Conservation (phyloP, 2,797 vertebrate genomes). For the Pristis pectinata region DNA sequence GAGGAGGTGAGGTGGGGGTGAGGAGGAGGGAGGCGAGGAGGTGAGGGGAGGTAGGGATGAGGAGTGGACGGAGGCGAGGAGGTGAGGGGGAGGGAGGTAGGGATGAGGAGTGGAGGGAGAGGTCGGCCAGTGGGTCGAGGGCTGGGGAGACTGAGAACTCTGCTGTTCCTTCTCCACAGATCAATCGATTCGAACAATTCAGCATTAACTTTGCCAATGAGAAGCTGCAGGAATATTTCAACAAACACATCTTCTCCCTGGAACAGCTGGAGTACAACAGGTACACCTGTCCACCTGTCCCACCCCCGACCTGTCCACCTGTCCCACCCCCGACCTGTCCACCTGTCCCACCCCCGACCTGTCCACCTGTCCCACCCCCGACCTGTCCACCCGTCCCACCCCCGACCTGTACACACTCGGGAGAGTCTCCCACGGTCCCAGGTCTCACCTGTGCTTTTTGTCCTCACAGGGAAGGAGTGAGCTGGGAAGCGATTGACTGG, state of each 20-base stretch:
- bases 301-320: not conserved
- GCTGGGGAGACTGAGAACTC: not conserved
- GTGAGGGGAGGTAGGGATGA: not conserved
- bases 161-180: slow-evolving; percentile 51
- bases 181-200: slow-evolving; percentile 87
- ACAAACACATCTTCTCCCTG: slow-evolving; percentile 88
- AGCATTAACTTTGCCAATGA: slow-evolving; percentile 89
- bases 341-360: not conserved
- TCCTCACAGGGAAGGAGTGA: slow-evolving; percentile 71
- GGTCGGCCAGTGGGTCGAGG: not conserved
- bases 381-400: no score
- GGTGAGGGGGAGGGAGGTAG: not conserved
- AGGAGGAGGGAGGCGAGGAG: not conserved
- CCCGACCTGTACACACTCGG: not conserved
- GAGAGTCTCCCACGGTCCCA: no score
- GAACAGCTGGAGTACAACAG: slow-evolving; percentile 86
- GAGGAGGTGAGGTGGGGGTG: not conserved
- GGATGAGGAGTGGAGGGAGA: not conserved
- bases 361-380: no score
- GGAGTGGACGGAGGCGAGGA: not conserved
- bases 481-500: slow-evolving; percentile 88
- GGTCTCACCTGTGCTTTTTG: not conserved
- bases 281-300: slow-evolving; percentile 39
- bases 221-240: slow-evolving; percentile 88
- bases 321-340: not conserved